These are phyloP conservation scores for Eurosta solidaginis DNA, from an alignment of 1,140 invertebrate species.

Conservation along the genomic window DNA sequence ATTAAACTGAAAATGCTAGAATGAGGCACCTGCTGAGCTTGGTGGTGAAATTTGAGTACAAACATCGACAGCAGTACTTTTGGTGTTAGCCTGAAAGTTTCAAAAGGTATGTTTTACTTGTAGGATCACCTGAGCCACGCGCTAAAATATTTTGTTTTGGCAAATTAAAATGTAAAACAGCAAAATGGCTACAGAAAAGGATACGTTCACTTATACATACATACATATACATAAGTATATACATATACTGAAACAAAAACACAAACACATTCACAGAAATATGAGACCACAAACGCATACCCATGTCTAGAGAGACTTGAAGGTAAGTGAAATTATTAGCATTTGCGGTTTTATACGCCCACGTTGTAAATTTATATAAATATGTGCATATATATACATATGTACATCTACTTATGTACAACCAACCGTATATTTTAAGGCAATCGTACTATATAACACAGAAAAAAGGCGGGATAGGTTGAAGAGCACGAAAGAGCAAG, in stretches of 20 bases:
- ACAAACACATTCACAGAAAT: neutral
- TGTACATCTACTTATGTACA: too few relatives aligned
- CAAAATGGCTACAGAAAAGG: neutral
- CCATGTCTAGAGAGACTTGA: neutral
- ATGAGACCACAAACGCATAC: neutral
- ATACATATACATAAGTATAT: neutral
- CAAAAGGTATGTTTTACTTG: neutral
- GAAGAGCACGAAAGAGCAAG: too few relatives aligned
- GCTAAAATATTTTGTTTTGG: constrained; percentile 18
- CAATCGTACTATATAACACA: neutral
- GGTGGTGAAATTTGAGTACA: neutral
- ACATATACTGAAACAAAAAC: neutral
- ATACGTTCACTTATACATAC: neutral
- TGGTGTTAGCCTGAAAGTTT: neutral
- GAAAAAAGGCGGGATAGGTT: too few relatives aligned
- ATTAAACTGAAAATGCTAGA: too few relatives aligned
- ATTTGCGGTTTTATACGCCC: constrained; percentile 28
- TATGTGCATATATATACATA: too few relatives aligned
- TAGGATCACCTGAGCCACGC: neutral
- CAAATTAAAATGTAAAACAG: constrained; percentile 1
- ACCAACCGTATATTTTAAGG: neutral
- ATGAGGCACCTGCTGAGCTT: too few relatives aligned
- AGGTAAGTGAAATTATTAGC: constrained; percentile 28
- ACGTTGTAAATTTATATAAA: neutral
- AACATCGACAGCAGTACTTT: neutral